These are phyloP conservation scores for Setipinna tenuifilis DNA, from an alignment of 2,797 vertebrate genomes.

Conservation along the genomic window DNA sequence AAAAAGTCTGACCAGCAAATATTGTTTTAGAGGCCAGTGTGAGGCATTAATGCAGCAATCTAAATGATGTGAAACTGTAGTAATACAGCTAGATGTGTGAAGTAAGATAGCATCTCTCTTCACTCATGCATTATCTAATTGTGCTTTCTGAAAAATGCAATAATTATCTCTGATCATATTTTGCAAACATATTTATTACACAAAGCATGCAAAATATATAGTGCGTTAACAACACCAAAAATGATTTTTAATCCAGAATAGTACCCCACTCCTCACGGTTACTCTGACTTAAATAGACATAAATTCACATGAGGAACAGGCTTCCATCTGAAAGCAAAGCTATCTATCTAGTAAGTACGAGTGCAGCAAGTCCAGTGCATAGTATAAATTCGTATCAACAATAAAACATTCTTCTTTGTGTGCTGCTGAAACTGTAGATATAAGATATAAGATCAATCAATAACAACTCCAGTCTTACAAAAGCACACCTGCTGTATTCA, in stretches of 20 bases:
- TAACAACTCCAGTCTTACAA: neutral
- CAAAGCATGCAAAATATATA: constrained; percentile 60
- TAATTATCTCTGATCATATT: neutral
- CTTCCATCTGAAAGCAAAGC: neutral
- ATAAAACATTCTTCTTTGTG: neutral
- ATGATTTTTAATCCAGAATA: neutral
- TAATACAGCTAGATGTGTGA: too few species aligned
- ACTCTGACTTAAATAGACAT: neutral
- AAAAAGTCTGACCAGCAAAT: too few species aligned
- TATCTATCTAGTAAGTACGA: neutral
- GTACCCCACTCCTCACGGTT: neutral
- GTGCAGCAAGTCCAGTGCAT: neutral
- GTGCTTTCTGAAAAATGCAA: neutral
- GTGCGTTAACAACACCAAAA: constrained; percentile 40
- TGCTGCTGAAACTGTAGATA: neutral
- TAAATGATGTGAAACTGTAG: too few species aligned
- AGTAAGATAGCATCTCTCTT: neutral
- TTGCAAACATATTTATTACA: constrained; percentile 72
- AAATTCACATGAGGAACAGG: neutral
- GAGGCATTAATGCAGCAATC: too few species aligned
- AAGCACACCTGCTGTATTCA: neutral
- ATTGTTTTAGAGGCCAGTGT: too few species aligned
- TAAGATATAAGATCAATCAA: neutral
- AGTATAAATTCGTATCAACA: neutral
- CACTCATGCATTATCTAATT: neutral